Evolutionary conservation across 2,888 invertebrate genomes (phyloP).

Genomic region (Tineola bisselliella): DNA sequence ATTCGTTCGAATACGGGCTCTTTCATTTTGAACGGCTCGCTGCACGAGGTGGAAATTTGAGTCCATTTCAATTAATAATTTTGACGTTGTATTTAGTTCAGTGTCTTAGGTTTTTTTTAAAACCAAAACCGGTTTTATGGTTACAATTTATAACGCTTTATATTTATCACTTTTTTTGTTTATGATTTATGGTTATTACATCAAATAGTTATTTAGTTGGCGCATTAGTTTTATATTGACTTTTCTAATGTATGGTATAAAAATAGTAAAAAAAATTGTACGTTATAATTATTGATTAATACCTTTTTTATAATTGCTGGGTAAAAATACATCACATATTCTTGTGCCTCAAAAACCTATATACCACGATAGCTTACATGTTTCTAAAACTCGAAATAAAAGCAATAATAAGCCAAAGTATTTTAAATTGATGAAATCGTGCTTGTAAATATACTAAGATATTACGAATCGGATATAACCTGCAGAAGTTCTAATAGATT

Average conservation of each 20-base stretch:
- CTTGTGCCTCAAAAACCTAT: no score
- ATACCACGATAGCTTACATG: no score
- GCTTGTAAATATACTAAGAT: no score
- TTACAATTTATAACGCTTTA: constrained; percentile 8
- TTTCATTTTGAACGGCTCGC: constrained; percentile 26
- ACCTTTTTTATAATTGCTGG: neutral
- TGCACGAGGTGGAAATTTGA: constrained; percentile 31
- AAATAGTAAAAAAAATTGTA: neutral
- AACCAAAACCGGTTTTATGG: constrained; percentile 5
- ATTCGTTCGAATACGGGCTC: constrained; percentile 29
- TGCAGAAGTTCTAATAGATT: no score
- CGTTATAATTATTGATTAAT: neutral
- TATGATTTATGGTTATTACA: constrained; percentile 11
- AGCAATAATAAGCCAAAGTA: no score
- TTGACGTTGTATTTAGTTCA: constrained; percentile 26
- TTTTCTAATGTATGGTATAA: neutral
- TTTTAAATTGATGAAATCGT: no score
- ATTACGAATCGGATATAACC: no score
- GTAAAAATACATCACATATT: no score
- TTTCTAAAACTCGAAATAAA: no score
- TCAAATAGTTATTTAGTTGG: neutral
- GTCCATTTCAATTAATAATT: constrained; percentile 42
- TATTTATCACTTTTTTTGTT: constrained; percentile 12
- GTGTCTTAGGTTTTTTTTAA: constrained; percentile 9
- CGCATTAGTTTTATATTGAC: constrained; percentile 5